Percentiles rank a stretch among this genome's conserved stretches.
Evolutionary conservation across 2,797 vertebrate species (phyloP).

Genomic region (Catostomus latipinnis): DNA sequence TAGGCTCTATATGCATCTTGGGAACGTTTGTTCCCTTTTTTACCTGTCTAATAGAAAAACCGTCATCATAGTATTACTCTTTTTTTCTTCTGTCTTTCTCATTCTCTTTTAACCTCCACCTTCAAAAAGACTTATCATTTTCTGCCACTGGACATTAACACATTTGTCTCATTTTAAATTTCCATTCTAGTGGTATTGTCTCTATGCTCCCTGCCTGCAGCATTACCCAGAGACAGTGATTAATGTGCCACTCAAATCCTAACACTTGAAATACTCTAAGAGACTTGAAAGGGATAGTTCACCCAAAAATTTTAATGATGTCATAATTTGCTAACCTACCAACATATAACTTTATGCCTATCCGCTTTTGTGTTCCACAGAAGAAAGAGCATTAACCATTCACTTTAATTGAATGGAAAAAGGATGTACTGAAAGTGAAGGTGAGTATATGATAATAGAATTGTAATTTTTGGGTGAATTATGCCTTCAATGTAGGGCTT

Average conservation of each 20-base stretch:
- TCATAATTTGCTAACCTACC: no score
- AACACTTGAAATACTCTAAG: no score
- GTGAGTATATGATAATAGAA: no score
- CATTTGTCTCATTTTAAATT: not conserved
- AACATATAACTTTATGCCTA: no score
- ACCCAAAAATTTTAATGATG: no score
- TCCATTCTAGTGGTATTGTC: slow-evolving; percentile 5
- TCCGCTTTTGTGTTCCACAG: no score
- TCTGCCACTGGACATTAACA: slow-evolving; percentile 14
- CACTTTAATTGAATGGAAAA: no score
- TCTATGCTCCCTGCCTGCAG: not conserved
- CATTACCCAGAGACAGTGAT: slow-evolving; percentile 14
- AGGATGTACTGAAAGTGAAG: no score
- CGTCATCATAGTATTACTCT: slow-evolving; percentile 46
- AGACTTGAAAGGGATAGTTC: no score
- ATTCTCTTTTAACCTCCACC: slow-evolving; percentile 19
- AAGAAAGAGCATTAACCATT: no score
- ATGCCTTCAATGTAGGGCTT: not conserved
- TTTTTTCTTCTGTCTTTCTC: not conserved
- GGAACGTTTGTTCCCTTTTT: slow-evolving; percentile 63
- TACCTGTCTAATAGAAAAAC: slow-evolving; percentile 67
- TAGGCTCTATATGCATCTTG: slow-evolving; percentile 49
- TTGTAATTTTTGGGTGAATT: no score
- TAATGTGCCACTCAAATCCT: not conserved
- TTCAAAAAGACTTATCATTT: slow-evolving; percentile 1